Evolutionary conservation across 2,888 invertebrate genomes (phyloP).

Genomic region (Sphecodes monilicornis): DNA sequence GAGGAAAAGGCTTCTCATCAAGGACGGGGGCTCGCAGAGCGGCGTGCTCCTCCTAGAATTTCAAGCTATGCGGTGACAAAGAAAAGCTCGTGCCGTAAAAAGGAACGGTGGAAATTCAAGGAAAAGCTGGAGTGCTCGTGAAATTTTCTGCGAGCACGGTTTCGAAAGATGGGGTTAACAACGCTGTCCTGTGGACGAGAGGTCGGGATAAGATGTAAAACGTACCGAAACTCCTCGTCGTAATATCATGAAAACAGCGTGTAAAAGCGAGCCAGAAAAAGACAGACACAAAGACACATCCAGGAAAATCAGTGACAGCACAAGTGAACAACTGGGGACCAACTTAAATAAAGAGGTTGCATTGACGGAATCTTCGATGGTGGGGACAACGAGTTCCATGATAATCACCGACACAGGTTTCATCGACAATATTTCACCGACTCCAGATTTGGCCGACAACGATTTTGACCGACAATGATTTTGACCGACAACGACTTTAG

Average conservation of each 20-base stretch:
- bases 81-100: constrained; percentile 52
- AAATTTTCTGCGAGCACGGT: constrained; percentile 53
- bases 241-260: not conserved
- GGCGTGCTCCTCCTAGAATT: constrained; percentile 35
- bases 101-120: constrained; percentile 36
- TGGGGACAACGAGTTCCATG: too few relatives aligned
- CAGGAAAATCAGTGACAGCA: not conserved
- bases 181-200: constrained; percentile 10
- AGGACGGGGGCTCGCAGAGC: constrained; percentile 11
- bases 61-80: constrained; percentile 58
- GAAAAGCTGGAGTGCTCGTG: constrained; percentile 46
- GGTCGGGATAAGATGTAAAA: constrained; percentile 27
- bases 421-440: too few relatives aligned
- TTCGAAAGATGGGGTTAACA: constrained; percentile 40
- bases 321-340: not conserved
- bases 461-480: too few relatives aligned
- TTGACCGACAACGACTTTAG: too few relatives aligned
- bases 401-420: too few relatives aligned
- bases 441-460: too few relatives aligned
- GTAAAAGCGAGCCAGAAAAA: not conserved
- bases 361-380: too few relatives aligned
- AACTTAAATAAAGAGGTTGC: too few relatives aligned
- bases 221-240: constrained; percentile 7
- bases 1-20: constrained; percentile 45
- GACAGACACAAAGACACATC: not conserved